phyloP scores from a whole-genome alignment of 1,140 invertebrate species.

The Philopotamus ludificatus region DNA sequence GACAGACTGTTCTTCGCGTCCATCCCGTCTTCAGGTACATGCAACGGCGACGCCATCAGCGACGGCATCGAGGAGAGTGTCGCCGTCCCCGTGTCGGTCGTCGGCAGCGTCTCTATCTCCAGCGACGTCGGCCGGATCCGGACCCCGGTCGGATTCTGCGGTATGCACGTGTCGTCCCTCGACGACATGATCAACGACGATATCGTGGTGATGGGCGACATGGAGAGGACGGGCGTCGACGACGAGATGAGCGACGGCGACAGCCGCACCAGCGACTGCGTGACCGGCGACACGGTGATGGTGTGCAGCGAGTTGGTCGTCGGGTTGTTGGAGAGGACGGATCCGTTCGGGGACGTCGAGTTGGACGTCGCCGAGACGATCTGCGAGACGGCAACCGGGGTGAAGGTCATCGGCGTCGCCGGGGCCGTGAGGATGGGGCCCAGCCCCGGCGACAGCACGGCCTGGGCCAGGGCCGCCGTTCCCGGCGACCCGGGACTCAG shows the following conservation, averaged over 20 bases:
- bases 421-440: constrained; percentile 60
- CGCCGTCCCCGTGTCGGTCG: too few species aligned
- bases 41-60: neutral
- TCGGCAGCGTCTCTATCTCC: too few species aligned
- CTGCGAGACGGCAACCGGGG: constrained; percentile 52
- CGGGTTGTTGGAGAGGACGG: constrained; percentile 42
- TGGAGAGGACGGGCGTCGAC: neutral
- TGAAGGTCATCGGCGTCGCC: constrained; percentile 47
- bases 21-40: neutral
- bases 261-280: constrained; percentile 38
- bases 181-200: neutral
- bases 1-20: constrained; percentile 3
- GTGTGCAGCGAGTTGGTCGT: constrained; percentile 44
- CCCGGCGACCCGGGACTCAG: constrained; percentile 66
- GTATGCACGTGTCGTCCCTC: neutral
- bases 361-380: constrained; percentile 45
- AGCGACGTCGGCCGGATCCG: neutral
- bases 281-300: constrained; percentile 17
- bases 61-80: neutral
- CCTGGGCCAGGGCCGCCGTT: constrained; percentile 68
- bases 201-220: neutral
- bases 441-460: constrained; percentile 66
- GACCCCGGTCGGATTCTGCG: neutral
- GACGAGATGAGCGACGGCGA: constrained; percentile 7
- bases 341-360: constrained; percentile 43